Evolutionary conservation across 2,797 vertebrate species (phyloP).

Genomic region (Poecilia gillii): DNA sequence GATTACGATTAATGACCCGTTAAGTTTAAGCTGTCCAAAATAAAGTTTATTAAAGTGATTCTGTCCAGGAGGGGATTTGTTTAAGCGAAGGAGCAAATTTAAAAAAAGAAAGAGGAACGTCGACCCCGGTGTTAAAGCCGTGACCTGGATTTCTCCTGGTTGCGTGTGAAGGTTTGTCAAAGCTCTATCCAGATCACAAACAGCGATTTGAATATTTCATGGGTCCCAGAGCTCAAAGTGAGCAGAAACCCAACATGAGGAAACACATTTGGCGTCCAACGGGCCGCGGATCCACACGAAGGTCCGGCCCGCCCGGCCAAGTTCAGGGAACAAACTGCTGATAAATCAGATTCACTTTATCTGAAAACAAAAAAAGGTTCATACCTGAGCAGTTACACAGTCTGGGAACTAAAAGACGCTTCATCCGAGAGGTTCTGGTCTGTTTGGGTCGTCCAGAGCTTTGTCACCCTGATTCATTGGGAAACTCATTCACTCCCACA

Average conservation of each 20-base stretch:
- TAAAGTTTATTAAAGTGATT: constrained; percentile 26
- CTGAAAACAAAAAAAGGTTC: constrained; percentile 25
- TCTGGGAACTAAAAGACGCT: constrained; percentile 32
- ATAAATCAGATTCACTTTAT: constrained; percentile 25
- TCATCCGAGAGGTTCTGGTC: constrained; percentile 31
- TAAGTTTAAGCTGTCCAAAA: constrained; percentile 35
- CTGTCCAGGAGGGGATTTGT: constrained; percentile 17
- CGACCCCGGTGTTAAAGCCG: constrained; percentile 50
- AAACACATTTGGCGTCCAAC: constrained; percentile 80
- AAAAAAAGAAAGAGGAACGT: constrained; percentile 10
- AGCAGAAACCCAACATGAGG: constrained; percentile 83
- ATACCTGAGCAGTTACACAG: constrained; percentile 15
- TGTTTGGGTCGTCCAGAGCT: constrained; percentile 10
- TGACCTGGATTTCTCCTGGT: constrained; percentile 74
- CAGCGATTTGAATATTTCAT: constrained; percentile 89
- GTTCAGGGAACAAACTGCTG: constrained; percentile 52
- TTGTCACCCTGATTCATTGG: constrained; percentile 32
- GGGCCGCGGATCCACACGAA: constrained; percentile 58
- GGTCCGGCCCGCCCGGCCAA: constrained; percentile 75
- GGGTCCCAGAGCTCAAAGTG: constrained; percentile 79
- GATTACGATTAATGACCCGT: constrained; percentile 53
- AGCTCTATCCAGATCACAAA: constrained; percentile 83
- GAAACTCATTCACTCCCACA: constrained; percentile 29
- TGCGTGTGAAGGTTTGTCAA: constrained; percentile 83
- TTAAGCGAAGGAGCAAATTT: constrained; percentile 2